Evolutionary conservation across 1,140 invertebrate species (phyloP), one percentile per base, ranked within the genome.

Genomic region (Nilaparvata lugens): DNA sequence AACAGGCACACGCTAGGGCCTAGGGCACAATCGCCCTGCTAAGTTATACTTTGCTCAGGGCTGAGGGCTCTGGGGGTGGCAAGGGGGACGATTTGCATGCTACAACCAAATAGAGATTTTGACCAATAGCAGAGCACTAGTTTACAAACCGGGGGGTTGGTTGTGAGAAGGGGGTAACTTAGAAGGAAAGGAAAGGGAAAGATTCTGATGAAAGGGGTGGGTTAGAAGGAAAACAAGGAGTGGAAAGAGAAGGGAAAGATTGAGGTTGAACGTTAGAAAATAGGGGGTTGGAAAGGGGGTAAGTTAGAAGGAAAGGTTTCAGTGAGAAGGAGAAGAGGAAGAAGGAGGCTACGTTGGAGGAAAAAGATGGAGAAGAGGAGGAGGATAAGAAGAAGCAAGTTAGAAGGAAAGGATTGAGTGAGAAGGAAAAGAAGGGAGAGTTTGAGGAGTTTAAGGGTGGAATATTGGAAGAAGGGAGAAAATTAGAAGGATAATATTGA

Each of bases 141-240:
- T 24, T 31, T 24, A 13, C n/a, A n/a, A n/a, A n/a, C 9, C 14
- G 45, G 35, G 45, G 23, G 25, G 23, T 43, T 19, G 56, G 56
- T 45, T 14, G 23, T 18, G 14, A 14, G 48, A 4, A 35, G 55
- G 0, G 73, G 85, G 0, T 73, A 83, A 28, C 93, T 87, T 74
- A 91, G 92, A 13, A 86, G 86, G 69, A 95, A 91, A 0, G 76
- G 80, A 0, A 91, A 89, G 1, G 93, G 92, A 2, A 95, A 93
- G 76, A 80, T 91, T 51, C n/a, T n/a, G n/a, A n/a, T n/a, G n/a
- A n/a, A n/a, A n/a, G n/a, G n/a, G n/a, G n/a, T n/a, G n/a, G n/a
- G n/a, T n/a, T n/a, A n/a, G n/a, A n/a, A n/a, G n/a, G n/a, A n/a
- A n/a, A n/a, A n/a, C n/a, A n/a, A n/a, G n/a, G 31, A 35, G 31